These are phyloP conservation scores for Pangasius krempfi DNA, from an alignment of 2,797 vertebrate genomes.

Conservation along the genomic window DNA sequence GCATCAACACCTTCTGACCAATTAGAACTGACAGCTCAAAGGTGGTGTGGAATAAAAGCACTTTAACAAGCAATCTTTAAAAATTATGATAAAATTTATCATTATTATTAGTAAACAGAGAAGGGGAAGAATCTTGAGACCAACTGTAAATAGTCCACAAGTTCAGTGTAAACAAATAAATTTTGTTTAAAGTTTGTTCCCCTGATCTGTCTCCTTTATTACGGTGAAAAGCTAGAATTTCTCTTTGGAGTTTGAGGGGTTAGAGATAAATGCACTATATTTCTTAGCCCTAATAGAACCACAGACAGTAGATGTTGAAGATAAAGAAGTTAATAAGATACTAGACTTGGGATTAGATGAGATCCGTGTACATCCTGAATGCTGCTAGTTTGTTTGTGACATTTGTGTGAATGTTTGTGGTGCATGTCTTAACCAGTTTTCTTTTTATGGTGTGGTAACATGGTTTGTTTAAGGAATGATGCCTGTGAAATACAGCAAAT, in stretches of 20 bases:
- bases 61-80: neutral
- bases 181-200: neutral
- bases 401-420: slow-evolving; percentile 27
- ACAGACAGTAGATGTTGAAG: neutral
- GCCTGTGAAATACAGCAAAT: slow-evolving; percentile 69
- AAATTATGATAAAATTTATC: neutral
- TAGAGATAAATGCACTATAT: neutral
- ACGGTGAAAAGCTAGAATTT: neutral
- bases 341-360: neutral
- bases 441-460: slow-evolving; percentile 33
- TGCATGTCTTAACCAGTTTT: slow-evolving; percentile 47
- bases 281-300: neutral
- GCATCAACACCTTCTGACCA: neutral
- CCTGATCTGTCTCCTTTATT: neutral
- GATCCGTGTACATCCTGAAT: neutral
- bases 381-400: slow-evolving; percentile 11
- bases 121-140: neutral
- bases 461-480: slow-evolving; percentile 70
- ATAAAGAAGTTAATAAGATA: neutral
- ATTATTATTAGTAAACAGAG: neutral
- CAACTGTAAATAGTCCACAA: neutral
- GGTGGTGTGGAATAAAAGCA: neutral
- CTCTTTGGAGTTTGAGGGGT: neutral
- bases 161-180: neutral
- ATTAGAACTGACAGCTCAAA: neutral